Evolutionary conservation across 2,888 invertebrate species (phyloP).

Genomic region (Achlya flavicornis): DNA sequence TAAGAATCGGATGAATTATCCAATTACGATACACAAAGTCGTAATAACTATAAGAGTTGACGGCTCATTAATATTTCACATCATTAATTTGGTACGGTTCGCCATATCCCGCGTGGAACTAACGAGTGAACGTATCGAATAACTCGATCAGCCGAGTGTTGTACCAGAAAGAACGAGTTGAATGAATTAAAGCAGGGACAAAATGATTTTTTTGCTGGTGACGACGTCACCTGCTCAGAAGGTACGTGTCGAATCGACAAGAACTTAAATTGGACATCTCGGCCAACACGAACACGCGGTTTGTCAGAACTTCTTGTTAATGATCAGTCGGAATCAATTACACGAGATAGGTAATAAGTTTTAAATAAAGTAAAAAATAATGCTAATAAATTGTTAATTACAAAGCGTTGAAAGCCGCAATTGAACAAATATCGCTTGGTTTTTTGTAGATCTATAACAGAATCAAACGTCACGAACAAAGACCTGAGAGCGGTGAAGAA

Average conservation of each 20-base stretch:
- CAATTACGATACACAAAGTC: conserved; percentile 62
- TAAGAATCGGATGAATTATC: conserved; percentile 64
- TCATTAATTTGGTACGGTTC: conserved; percentile 39
- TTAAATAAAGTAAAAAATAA: conserved; percentile 21
- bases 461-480: conserved; percentile 49
- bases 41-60: conserved; percentile 57
- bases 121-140: conserved; percentile 42
- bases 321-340: conserved; percentile 51
- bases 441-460: conserved; percentile 30
- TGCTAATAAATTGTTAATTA: conserved; percentile 37
- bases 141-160: conserved; percentile 38
- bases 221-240: conserved; percentile 45
- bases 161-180: conserved; percentile 46
- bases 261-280: conserved; percentile 62
- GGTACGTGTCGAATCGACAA: conserved; percentile 52
- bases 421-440: conserved; percentile 28
- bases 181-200: conserved; percentile 43
- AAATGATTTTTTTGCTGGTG: conserved; percentile 52
- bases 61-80: conserved; percentile 59
- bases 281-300: conserved; percentile 35
- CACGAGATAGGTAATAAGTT: conserved; percentile 32
- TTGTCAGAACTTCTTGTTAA: conserved; percentile 53
- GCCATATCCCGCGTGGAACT: conserved; percentile 36
- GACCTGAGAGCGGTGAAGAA: conserved; percentile 57
- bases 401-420: conserved; percentile 50